Conservation (phyloP, 53 echinoderm and acorn worm species). For the Mesocentrotus franciscanus region DNA sequence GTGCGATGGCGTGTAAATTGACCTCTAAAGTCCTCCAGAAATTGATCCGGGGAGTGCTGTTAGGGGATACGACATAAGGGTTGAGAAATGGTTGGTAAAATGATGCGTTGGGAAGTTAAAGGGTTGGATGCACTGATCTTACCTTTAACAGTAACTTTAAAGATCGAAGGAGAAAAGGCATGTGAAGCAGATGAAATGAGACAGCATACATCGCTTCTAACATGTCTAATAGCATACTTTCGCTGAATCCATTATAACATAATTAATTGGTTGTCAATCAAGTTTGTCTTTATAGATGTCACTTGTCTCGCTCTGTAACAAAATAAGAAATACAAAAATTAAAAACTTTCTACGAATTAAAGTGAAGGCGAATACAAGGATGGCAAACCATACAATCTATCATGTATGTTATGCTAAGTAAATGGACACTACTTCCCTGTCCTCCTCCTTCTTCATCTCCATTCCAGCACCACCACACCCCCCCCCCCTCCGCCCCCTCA, state of each 20-base stretch:
- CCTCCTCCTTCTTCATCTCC: no score
- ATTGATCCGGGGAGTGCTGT: conserved; percentile 7
- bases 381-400: no score
- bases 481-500: not conserved
- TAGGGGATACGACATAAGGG: conserved; percentile 12
- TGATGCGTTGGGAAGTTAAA: not conserved
- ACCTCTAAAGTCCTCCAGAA: conserved; percentile 22
- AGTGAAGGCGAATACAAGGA: no score
- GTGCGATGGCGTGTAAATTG: conserved; percentile 2
- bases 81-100: not conserved
- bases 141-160: not conserved
- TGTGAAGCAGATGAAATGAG: not conserved
- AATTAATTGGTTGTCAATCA: not conserved
- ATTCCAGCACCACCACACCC: no score
- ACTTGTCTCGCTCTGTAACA: no score
- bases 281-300: no score
- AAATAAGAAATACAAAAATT: no score
- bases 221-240: not conserved
- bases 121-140: not conserved
- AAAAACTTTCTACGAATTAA: no score
- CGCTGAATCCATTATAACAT: not conserved
- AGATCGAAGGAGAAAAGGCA: not conserved
- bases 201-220: not conserved
- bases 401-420: no score
- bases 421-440: no score